A percentile compares a stretch with the other conserved stretches of the same genome.
Evolutionary conservation across 1,140 invertebrate genomes (phyloP).

Genomic region (Diorhabda carinulata): DNA sequence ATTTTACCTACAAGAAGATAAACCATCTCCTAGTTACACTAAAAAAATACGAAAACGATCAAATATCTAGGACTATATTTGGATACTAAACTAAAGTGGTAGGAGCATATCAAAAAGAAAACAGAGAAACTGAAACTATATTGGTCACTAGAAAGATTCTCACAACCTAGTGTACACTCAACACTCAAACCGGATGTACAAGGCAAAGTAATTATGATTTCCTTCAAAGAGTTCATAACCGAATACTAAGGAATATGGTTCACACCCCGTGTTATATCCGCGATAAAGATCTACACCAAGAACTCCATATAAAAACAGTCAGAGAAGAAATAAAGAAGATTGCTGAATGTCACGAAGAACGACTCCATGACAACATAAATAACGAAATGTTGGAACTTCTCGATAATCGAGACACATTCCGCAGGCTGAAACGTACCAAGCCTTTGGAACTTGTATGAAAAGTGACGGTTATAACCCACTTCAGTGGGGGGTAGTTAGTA

Average conservation of each 20-base stretch:
- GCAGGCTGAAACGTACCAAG: too few relatives aligned
- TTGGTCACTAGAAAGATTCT: neutral
- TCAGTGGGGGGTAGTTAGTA: too few relatives aligned
- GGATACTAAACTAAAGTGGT: neutral
- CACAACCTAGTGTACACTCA: neutral
- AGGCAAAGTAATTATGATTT: neutral
- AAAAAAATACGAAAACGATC: neutral
- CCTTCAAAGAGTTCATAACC: neutral
- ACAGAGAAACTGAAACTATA: neutral
- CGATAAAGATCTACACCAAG: neutral
- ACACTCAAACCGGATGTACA: neutral
- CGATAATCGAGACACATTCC: too few relatives aligned
- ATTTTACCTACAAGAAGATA: neutral
- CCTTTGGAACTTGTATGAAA: too few relatives aligned
- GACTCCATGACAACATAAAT: too few relatives aligned
- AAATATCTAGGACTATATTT: neutral
- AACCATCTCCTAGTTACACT: neutral
- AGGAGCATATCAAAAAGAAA: neutral
- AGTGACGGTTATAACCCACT: too few relatives aligned
- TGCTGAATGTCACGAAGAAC: neutral
- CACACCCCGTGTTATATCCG: neutral
- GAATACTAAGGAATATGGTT: neutral
- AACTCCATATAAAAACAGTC: neutral
- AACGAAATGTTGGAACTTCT: too few relatives aligned
- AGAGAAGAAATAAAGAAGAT: neutral